Percentiles rank a stretch among this genome's conserved stretches.
These are phyloP conservation scores for Neuroscelio doddi DNA, from an alignment of 2,888 invertebrate genomes.

Conservation along the genomic window DNA sequence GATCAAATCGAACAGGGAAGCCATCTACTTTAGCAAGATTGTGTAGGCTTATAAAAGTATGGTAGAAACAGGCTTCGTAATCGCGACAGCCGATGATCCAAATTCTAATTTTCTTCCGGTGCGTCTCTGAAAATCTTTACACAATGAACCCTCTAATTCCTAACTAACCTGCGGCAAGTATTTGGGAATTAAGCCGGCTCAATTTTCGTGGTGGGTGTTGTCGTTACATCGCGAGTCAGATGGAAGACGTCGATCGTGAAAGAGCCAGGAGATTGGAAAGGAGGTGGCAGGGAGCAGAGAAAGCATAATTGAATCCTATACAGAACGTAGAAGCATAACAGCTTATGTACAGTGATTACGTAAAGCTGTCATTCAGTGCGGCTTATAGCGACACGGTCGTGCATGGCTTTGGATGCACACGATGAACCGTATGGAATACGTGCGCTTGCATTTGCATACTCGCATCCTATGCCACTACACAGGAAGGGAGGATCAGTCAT, in stretches of 20 bases:
- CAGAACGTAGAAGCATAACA: slow-evolving; percentile 54
- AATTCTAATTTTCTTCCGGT: neutral
- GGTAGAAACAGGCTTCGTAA: neutral
- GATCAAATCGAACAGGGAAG: slow-evolving; percentile 29
- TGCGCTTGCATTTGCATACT: no score
- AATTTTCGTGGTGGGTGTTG: slow-evolving; percentile 33
- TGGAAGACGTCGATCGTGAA: slow-evolving; percentile 10
- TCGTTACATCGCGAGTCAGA: slow-evolving; percentile 15
- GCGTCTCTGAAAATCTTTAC: neutral
- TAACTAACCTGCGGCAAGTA: neutral
- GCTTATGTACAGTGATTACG: slow-evolving; percentile 56
- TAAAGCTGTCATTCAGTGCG: slow-evolving; percentile 46
- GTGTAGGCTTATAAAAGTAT: neutral
- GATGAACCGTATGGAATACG: no score
- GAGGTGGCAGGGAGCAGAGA: slow-evolving; percentile 25
- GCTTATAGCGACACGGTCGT: no score
- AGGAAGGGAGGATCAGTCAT: no score
- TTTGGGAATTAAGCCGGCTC: slow-evolving; percentile 17
- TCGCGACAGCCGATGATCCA: neutral
- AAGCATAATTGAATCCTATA: slow-evolving; percentile 57
- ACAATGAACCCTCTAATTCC: neutral
- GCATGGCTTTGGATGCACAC: no score
- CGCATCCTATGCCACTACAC: no score
- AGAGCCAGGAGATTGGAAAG: no score
- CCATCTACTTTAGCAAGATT: neutral